Evolutionary conservation across 2,797 vertebrate species (phyloP).

Genomic region (Xiphophorus birchmanni): DNA sequence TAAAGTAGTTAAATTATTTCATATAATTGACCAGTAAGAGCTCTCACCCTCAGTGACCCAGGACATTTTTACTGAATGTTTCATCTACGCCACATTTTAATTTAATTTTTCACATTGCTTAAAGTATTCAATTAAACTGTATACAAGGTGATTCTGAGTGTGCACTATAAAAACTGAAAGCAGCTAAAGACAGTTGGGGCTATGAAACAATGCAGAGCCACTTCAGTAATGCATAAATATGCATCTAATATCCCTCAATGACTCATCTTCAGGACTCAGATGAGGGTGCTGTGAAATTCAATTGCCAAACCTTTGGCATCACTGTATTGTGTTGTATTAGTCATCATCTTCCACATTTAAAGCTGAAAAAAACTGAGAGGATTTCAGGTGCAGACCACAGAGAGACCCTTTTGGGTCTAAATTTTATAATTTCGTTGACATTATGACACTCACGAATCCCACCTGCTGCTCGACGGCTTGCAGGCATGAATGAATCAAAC

Average conservation of each 20-base stretch:
- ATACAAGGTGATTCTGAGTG: background rate
- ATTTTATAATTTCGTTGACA: constrained; percentile 64
- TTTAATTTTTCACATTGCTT: background rate
- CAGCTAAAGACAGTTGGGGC: background rate
- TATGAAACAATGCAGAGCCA: constrained; percentile 15
- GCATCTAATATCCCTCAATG: constrained; percentile 19
- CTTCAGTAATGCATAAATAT: constrained; percentile 15
- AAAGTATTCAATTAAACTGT: constrained; percentile 7
- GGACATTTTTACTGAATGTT: constrained; percentile 2
- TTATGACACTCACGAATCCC: constrained; percentile 65
- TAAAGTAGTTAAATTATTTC: constrained; percentile 13
- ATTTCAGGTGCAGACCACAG: constrained; percentile 33
- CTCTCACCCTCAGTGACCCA: constrained; percentile 1
- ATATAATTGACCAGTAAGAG: background rate
- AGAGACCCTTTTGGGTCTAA: constrained; percentile 44
- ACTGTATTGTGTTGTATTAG: constrained; percentile 45
- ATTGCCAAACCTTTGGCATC: constrained; percentile 41
- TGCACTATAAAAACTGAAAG: constrained; percentile 4
- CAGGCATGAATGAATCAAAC: constrained; percentile 73
- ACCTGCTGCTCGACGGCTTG: constrained; percentile 69
- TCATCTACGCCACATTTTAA: background rate
- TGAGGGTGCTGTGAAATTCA: constrained; percentile 38
- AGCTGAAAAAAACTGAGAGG: constrained; percentile 16
- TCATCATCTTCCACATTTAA: constrained; percentile 42
- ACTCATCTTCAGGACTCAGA: constrained; percentile 47